These are phyloP conservation scores for Schizaphis graminum DNA, from an alignment of 2,888 invertebrate genomes.

Conservation along the genomic window DNA sequence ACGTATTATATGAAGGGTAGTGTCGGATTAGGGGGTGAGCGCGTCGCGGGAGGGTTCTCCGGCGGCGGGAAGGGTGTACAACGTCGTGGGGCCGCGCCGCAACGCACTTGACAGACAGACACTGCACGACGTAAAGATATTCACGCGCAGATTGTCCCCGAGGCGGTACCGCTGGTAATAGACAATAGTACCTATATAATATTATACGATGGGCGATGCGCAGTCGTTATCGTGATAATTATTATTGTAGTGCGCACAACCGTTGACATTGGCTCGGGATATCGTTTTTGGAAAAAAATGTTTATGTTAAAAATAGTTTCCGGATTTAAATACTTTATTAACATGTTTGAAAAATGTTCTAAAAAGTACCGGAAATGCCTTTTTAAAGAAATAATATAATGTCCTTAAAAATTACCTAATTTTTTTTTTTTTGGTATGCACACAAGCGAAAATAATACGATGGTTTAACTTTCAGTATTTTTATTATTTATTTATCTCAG, in stretches of 20 bases:
- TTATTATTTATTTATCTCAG: too few species aligned
- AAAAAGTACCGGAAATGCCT: too few species aligned
- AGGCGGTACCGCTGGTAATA: constrained; percentile 12
- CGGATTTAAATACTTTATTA: too few species aligned
- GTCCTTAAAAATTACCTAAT: too few species aligned
- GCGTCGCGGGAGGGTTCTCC: not conserved
- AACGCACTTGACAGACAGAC: constrained; percentile 48
- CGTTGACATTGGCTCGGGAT: not conserved
- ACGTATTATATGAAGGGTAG: not conserved
- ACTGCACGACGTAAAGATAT: constrained; percentile 28
- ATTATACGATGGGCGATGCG: not conserved
- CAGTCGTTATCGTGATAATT: not conserved
- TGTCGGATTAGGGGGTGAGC: not conserved
- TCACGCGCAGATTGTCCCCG: constrained; percentile 46
- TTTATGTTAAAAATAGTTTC: too few species aligned
- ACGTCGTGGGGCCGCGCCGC: not conserved
- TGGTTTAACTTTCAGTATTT: too few species aligned
- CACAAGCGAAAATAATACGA: too few species aligned
- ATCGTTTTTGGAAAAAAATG: not conserved
- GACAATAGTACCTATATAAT: not conserved
- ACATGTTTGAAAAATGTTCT: too few species aligned
- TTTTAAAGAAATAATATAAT: too few species aligned
- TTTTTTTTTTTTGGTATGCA: too few species aligned
- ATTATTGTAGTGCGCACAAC: not conserved
- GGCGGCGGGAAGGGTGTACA: not conserved